A percentile compares a stretch with the other conserved stretches of the same genome.
phyloP scores from a whole-genome alignment of 2,797 vertebrate genomes.

The Anomalospiza imberbis region DNA sequence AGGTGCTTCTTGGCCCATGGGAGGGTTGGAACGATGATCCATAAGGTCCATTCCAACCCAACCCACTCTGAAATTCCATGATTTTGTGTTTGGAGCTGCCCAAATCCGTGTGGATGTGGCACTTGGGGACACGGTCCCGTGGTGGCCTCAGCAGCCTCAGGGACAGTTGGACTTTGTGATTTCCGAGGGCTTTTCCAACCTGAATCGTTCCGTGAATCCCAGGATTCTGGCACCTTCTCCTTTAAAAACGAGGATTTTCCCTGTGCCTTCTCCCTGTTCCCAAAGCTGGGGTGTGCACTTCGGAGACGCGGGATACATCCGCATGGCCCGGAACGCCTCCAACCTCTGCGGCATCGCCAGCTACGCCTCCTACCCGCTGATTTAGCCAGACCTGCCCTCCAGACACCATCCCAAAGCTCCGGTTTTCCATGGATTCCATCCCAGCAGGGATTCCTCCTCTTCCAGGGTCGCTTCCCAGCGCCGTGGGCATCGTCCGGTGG shows the following conservation, averaged over 20 bases:
- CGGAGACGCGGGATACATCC: slow-evolving; percentile 86
- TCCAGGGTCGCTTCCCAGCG: accelerated
- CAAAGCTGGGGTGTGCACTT: slow-evolving; percentile 82
- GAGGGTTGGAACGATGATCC: background rate
- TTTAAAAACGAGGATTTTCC: accelerated
- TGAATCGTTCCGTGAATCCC: accelerated
- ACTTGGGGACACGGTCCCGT: background rate
- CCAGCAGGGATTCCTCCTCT: accelerated
- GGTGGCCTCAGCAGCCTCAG: background rate
- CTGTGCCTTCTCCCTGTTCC: background rate
- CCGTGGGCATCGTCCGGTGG: accelerated
- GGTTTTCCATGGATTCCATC: accelerated
- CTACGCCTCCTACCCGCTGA: slow-evolving; percentile 77
- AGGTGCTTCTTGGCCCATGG: accelerated
- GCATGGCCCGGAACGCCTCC: slow-evolving; percentile 82
- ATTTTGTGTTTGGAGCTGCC: background rate
- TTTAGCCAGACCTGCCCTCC: slow-evolving; percentile 42
- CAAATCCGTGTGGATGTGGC: accelerated
- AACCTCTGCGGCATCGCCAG: slow-evolving; percentile 87
- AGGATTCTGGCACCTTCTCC: accelerated
- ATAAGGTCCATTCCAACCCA: accelerated
- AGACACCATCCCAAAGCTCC: accelerated
- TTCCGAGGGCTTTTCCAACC: accelerated
- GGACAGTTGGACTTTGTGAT: background rate
- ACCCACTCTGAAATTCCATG: accelerated